A percentile compares a stretch with the other conserved stretches of the same genome.
phyloP scores from a whole-genome alignment of 2,888 invertebrate species.

The Ashinkailepas kermadecensis region DNA sequence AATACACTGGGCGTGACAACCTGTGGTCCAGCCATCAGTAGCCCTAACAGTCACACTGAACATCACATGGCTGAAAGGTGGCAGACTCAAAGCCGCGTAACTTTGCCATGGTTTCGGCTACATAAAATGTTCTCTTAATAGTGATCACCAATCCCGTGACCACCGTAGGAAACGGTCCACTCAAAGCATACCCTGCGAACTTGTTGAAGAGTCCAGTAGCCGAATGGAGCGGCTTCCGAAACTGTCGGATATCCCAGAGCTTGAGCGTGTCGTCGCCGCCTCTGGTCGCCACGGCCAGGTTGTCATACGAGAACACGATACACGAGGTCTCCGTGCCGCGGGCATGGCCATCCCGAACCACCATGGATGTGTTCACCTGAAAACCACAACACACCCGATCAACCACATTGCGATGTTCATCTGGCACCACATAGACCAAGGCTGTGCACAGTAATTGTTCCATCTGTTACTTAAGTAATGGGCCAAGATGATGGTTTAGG shows the following conservation, averaged over 20 bases:
- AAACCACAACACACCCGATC: neutral
- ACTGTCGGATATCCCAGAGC: conserved; percentile 82
- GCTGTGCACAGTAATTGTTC: too few species aligned
- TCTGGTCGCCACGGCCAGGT: conserved; percentile 65
- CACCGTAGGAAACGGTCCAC: too few species aligned
- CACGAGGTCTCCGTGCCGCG: conserved; percentile 72
- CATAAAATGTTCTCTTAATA: too few species aligned
- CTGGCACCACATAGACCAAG: neutral
- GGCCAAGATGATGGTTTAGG: too few species aligned
- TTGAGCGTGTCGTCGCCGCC: conserved; percentile 90
- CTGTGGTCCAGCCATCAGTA: too few species aligned
- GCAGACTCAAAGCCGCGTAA: too few species aligned
- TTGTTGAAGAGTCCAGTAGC: conserved; percentile 66
- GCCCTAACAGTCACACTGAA: too few species aligned
- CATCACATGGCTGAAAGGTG: too few species aligned
- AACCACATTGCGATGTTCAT: neutral
- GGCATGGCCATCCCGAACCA: conserved; percentile 71
- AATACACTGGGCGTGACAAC: too few species aligned
- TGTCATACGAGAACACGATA: conserved; percentile 80
- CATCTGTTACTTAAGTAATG: too few species aligned
- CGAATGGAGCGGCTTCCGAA: conserved; percentile 66
- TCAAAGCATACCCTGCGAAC: conserved; percentile 49
- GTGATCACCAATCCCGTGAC: too few species aligned
- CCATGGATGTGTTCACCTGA: conserved; percentile 66
- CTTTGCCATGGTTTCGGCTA: too few species aligned